A percentile compares a stretch with the other conserved stretches of the same genome.
Conservation (phyloP, 1,140 invertebrate genomes). For the Nasonia vitripennis region DNA sequence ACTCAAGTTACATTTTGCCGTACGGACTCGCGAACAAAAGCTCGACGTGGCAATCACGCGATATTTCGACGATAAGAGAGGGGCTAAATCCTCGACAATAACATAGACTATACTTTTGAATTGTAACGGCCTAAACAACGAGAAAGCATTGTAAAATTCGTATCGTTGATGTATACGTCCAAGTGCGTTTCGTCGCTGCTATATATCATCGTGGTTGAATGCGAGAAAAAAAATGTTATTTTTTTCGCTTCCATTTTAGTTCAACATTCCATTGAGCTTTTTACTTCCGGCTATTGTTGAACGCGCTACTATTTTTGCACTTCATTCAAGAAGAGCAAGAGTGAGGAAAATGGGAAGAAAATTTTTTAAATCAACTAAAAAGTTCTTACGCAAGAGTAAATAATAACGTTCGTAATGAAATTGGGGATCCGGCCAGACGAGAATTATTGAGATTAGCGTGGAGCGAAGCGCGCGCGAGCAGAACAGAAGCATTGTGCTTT, state of each 20-base stretch:
- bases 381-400: background rate
- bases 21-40: too few species aligned
- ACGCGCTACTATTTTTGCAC: too few species aligned
- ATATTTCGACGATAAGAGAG: too few species aligned
- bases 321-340: too few species aligned
- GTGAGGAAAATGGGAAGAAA: too few species aligned
- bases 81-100: too few species aligned
- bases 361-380: background rate
- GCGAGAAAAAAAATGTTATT: background rate
- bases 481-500: slow-evolving; percentile 41
- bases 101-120: too few species aligned
- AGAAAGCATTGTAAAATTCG: slow-evolving; percentile 52
- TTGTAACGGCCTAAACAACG: background rate
- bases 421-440: slow-evolving; percentile 27
- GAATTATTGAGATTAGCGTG: slow-evolving; percentile 46
- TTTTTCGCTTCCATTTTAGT: slow-evolving; percentile 6
- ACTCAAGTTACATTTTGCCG: too few species aligned
- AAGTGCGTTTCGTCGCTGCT: background rate
- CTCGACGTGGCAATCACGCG: too few species aligned
- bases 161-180: slow-evolving; percentile 26
- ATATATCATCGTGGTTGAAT: slow-evolving; percentile 5
- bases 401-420: slow-evolving; percentile 39
- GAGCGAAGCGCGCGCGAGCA: background rate
- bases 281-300: too few species aligned
- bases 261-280: too few species aligned